Evolutionary conservation across 2,113 vertebrate species (phyloP).

Genomic region (Channa maculata): DNA sequence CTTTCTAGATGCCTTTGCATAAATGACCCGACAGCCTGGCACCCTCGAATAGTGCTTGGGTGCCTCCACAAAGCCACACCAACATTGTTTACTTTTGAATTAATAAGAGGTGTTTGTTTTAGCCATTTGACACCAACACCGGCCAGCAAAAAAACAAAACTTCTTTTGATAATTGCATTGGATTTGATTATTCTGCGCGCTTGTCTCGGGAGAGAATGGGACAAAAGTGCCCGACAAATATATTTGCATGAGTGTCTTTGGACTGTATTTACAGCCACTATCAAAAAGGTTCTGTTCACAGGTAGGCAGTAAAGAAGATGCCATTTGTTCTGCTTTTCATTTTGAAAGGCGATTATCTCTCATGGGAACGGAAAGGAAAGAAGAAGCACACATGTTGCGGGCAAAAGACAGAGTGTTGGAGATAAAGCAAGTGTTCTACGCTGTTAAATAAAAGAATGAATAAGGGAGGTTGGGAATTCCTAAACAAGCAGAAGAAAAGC

Average conservation of each 20-base stretch:
- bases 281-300: not conserved
- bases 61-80: not conserved
- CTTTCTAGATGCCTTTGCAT: slow-evolving; percentile 32
- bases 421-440: slow-evolving; percentile 8
- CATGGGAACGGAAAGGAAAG: not conserved
- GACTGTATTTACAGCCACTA: not conserved
- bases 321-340: slow-evolving; percentile 12
- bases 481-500: not conserved
- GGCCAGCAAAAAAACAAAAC: not conserved
- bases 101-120: slow-evolving; percentile 23
- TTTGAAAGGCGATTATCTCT: not conserved
- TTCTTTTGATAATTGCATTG: slow-evolving; percentile 46
- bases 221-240: slow-evolving; percentile 16
- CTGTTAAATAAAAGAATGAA: slow-evolving; percentile 47
- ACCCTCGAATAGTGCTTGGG: slow-evolving; percentile 9
- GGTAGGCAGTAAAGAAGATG: not conserved
- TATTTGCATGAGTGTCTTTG: slow-evolving; percentile 1
- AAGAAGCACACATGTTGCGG: not conserved
- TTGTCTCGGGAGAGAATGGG: slow-evolving; percentile 13
- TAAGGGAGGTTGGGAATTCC: slow-evolving; percentile 19
- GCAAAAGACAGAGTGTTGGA: not conserved
- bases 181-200: slow-evolving; percentile 16
- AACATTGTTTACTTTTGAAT: slow-evolving; percentile 36
- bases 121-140: slow-evolving; percentile 11
- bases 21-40: slow-evolving; percentile 31